Evolutionary conservation across 2,113 vertebrate species (phyloP).

Genomic region (Pelvicachromis taeniatus): DNA sequence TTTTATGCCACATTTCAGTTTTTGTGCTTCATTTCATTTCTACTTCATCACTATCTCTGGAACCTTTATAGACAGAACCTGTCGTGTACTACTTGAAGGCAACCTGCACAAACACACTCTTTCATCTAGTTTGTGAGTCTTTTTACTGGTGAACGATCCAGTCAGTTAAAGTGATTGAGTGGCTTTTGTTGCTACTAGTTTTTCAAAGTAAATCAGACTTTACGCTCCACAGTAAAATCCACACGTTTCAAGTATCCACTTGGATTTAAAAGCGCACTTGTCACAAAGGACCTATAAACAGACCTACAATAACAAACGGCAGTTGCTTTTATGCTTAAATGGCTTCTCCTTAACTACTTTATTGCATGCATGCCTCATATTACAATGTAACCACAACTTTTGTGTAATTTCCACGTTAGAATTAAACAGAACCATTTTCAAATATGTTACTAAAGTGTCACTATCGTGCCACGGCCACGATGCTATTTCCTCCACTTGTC

Average conservation of each 20-base stretch:
- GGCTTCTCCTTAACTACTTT: neutral
- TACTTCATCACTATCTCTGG: neutral
- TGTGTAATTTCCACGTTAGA: neutral
- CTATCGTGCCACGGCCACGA: neutral
- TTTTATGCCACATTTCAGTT: neutral
- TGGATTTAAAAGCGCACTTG: slow-evolving; percentile 6
- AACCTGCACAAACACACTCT: neutral
- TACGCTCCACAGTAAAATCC: slow-evolving; percentile 23
- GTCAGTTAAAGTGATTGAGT: slow-evolving; percentile 20
- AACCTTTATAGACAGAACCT: neutral
- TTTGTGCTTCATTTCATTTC: neutral
- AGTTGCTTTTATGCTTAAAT: neutral
- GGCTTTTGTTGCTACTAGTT: slow-evolving; percentile 6
- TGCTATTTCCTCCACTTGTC: neutral
- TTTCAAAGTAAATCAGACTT: slow-evolving; percentile 5
- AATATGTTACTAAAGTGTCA: neutral
- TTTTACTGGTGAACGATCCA: slow-evolving; percentile 4
- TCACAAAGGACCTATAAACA: slow-evolving; percentile 17
- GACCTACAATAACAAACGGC: neutral
- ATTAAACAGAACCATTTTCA: neutral
- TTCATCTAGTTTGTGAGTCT: neutral
- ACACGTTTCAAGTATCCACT: slow-evolving; percentile 39
- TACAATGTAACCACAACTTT: neutral
- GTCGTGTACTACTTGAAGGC: neutral
- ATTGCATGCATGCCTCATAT: neutral